Evolutionary conservation across 2,797 vertebrate species (phyloP).

Genomic region (Parauchenoglanis ngamensis): DNA sequence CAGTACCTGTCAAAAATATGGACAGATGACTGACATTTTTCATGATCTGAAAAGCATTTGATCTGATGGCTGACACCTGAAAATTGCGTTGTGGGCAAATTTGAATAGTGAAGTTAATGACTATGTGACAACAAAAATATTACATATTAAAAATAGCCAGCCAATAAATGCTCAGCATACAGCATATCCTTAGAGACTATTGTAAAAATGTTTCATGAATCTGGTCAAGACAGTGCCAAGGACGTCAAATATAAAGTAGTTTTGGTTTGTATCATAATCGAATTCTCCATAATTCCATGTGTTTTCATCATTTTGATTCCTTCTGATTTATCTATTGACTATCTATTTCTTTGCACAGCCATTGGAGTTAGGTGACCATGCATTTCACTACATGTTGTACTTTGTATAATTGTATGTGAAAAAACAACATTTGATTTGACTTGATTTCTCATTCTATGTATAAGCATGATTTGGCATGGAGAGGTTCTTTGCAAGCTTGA

Average conservation of each 20-base stretch:
- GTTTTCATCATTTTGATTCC: neutral
- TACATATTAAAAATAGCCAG: neutral
- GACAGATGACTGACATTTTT: neutral
- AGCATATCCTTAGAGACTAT: neutral
- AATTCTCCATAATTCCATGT: neutral
- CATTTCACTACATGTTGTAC: no score
- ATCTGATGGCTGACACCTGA: neutral
- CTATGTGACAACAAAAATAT: conserved; percentile 7
- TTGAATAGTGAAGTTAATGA: conserved; percentile 1
- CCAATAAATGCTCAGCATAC: neutral
- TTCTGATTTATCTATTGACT: no score
- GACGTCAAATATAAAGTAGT: no score
- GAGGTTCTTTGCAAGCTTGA: neutral
- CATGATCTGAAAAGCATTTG: neutral
- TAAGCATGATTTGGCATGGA: neutral
- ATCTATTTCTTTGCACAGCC: no score
- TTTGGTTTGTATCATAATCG: neutral
- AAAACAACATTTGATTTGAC: no score
- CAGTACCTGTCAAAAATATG: neutral
- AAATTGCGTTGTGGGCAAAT: conserved; percentile 12
- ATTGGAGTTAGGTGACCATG: no score
- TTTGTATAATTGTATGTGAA: no score
- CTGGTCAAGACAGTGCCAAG: neutral
- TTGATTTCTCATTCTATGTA: neutral
- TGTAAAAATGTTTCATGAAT: neutral